A percentile compares a stretch with the other conserved stretches of the same genome.
phyloP scores from a whole-genome alignment of 2,113 vertebrate genomes.

The Heliornis fulica region DNA sequence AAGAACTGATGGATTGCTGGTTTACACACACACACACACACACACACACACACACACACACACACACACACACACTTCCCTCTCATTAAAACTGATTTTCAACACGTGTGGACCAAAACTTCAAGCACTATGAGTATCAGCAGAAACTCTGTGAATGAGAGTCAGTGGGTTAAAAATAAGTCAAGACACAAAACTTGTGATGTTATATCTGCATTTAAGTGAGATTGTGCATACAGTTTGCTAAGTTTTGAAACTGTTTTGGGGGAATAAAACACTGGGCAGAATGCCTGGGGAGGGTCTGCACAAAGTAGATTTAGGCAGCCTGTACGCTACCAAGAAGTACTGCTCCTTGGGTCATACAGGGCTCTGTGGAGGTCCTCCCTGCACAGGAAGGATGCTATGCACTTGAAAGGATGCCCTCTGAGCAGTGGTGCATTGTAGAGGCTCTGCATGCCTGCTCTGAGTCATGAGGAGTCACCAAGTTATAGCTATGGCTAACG shows the following conservation, averaged over 20 bases:
- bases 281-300: neutral
- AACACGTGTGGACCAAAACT: neutral
- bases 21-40: rapidly evolving
- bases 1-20: neutral
- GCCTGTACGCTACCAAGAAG: rapidly evolving
- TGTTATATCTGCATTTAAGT: neutral
- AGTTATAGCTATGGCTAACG: neutral
- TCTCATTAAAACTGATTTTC: neutral
- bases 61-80: rapidly evolving
- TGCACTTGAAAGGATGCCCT: neutral
- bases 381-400: rapidly evolving
- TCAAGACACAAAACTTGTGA: neutral
- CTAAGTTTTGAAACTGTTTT: neutral
- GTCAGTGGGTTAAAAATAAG: neutral
- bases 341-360: neutral
- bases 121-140: neutral
- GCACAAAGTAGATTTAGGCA: neutral
- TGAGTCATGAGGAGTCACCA: neutral
- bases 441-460: neutral
- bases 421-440: neutral
- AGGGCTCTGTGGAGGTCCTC: neutral
- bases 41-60: neutral
- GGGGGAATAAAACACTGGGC: neutral
- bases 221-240: neutral
- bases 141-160: neutral